Percentiles rank a stretch among this genome's conserved stretches.
These are phyloP conservation scores for Epizoanthus fatuus DNA, from an alignment of 92 coral and sea anemone genomes.

Conservation along the genomic window DNA sequence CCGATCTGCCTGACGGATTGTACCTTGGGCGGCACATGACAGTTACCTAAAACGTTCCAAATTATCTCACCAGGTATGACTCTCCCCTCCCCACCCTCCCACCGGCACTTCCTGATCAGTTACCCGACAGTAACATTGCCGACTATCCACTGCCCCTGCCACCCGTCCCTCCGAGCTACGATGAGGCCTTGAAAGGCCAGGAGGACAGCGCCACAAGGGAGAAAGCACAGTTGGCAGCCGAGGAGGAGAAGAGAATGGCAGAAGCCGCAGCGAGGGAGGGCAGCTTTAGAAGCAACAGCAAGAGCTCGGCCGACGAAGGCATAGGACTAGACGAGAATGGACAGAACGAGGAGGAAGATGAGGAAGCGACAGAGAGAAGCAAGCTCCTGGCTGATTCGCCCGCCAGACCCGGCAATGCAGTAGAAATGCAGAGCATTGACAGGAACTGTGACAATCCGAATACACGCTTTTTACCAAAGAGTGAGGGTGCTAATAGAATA, in stretches of 20 bases:
- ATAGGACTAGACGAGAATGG: constrained; percentile 40
- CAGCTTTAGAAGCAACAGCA: not conserved
- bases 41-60: too few relatives aligned
- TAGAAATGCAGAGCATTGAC: not conserved
- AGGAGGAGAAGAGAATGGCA: constrained; percentile 22
- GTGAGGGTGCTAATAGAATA: not conserved
- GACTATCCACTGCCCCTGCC: constrained; percentile 46
- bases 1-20: too few relatives aligned
- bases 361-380: constrained; percentile 17
- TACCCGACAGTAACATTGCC: constrained; percentile 1
- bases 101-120: constrained; percentile 23
- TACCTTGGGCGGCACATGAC: too few relatives aligned
- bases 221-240: constrained; percentile 34
- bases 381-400: not conserved
- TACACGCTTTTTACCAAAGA: constrained; percentile 9
- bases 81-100: constrained; percentile 38
- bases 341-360: constrained; percentile 21
- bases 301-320: constrained; percentile 44
- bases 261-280: constrained; percentile 37
- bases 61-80: constrained; percentile 4
- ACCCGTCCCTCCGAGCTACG: constrained; percentile 36
- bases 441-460: not conserved
- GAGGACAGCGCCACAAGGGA: constrained; percentile 35
- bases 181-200: constrained; percentile 7
- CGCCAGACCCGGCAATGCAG: not conserved